These are phyloP conservation scores for Diplolepis rosae DNA, from an alignment of 2,888 invertebrate species.

Conservation along the genomic window DNA sequence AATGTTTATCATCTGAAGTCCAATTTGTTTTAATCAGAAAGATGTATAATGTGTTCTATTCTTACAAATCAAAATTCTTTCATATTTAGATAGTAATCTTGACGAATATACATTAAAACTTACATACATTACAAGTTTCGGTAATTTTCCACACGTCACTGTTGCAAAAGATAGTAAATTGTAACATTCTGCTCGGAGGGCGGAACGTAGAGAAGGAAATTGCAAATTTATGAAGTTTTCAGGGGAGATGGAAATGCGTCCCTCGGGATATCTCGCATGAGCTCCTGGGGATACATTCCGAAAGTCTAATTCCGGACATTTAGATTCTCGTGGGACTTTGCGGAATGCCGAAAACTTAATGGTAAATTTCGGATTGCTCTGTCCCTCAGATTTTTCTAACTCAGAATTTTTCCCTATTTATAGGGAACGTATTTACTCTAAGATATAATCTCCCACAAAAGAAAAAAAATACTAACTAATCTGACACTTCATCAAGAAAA, in stretches of 20 bases:
- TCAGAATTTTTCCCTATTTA: not conserved
- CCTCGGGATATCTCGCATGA: conserved; percentile 20
- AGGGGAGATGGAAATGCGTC: conserved; percentile 5
- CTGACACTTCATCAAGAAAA: no score
- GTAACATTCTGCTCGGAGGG: conserved; percentile 11
- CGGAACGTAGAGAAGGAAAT: conserved; percentile 4
- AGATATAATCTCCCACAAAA: no score
- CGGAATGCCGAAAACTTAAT: conserved; percentile 23
- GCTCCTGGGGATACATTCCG: conserved; percentile 6
- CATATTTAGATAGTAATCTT: no score
- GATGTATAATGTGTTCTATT: no score
- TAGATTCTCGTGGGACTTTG: conserved; percentile 22
- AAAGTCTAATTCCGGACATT: conserved; percentile 31
- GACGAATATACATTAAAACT: no score
- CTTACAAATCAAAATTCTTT: no score
- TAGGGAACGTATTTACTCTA: no score
- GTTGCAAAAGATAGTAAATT: not conserved
- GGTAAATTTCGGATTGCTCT: conserved; percentile 14
- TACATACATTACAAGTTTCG: not conserved
- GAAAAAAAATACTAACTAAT: no score
- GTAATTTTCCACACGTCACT: conserved; percentile 3
- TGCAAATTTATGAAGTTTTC: conserved; percentile 30
- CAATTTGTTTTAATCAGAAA: no score
- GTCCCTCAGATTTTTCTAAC: not conserved
- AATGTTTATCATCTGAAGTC: no score